phyloP scores from a whole-genome alignment of 2,888 invertebrate species.

The Nudaria mundana region DNA sequence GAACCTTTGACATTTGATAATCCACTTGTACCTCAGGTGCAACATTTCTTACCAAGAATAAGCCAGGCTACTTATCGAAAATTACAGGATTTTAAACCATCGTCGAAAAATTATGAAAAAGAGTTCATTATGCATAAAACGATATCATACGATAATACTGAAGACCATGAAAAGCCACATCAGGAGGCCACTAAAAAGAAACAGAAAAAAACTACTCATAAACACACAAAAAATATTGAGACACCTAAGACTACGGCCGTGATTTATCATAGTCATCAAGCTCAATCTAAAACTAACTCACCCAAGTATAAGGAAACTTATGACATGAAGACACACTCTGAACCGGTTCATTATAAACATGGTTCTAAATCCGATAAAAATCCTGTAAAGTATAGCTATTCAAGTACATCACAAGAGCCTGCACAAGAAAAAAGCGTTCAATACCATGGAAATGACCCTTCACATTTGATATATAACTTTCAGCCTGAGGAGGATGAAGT shows the following conservation, averaged over 20 bases:
- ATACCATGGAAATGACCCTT: slow-evolving; percentile 49
- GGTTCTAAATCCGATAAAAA: slow-evolving; percentile 51
- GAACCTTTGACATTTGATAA: slow-evolving; percentile 71
- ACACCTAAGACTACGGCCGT: slow-evolving; percentile 43
- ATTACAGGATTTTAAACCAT: slow-evolving; percentile 42
- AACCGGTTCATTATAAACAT: slow-evolving; percentile 58
- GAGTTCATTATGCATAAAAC: slow-evolving; percentile 53
- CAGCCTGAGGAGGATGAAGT: slow-evolving; percentile 40
- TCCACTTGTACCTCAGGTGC: slow-evolving; percentile 72
- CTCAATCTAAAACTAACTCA: no score
- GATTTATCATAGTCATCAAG: no score
- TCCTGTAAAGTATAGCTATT: slow-evolving; percentile 59
- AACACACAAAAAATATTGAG: slow-evolving; percentile 43
- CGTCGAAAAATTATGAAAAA: slow-evolving; percentile 52
- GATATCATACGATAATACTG: slow-evolving; percentile 50
- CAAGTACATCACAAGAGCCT: slow-evolving; percentile 49
- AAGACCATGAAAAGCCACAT: slow-evolving; percentile 44
- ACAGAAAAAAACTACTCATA: slow-evolving; percentile 40
- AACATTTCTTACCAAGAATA: slow-evolving; percentile 70
- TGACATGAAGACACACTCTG: slow-evolving; percentile 59
- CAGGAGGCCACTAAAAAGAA: slow-evolving; percentile 45
- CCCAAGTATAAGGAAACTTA: slow-evolving; percentile 70
- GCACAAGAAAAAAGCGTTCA: slow-evolving; percentile 44
- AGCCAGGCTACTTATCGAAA: slow-evolving; percentile 57
- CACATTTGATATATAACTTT: slow-evolving; percentile 52